Conservation (phyloP, 1,140 invertebrate genomes). For the Maniola jurtina region DNA sequence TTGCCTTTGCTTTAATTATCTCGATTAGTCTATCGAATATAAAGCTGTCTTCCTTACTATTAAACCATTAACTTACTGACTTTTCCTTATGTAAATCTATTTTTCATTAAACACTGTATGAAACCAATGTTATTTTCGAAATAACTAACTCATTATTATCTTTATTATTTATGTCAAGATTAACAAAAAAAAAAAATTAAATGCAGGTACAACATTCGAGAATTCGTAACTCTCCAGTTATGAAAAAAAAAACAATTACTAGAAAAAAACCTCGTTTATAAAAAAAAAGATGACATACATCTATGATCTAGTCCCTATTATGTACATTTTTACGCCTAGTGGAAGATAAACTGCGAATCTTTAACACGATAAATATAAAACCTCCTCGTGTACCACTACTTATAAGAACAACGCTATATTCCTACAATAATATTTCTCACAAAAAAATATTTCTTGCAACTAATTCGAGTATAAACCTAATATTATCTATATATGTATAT, state of each 20-base stretch:
- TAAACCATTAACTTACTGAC: constrained; percentile 69
- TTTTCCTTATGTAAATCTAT: constrained; percentile 65
- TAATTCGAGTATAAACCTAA: constrained; percentile 79
- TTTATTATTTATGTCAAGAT: constrained; percentile 76
- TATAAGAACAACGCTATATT: constrained; percentile 69
- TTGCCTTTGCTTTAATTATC: constrained; percentile 46
- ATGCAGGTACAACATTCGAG: constrained; percentile 80
- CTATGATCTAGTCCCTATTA: constrained; percentile 67
- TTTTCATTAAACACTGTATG: constrained; percentile 46
- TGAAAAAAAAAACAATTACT: constrained; percentile 72
- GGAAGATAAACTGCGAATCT: constrained; percentile 78
- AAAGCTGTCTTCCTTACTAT: constrained; percentile 72
- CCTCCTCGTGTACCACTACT: constrained; percentile 63
- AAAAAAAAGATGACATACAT: constrained; percentile 62
- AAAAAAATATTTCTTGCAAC: constrained; percentile 77
- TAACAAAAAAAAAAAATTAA: constrained; percentile 76
- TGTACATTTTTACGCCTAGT: constrained; percentile 69
- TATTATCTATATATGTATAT: constrained; percentile 68
- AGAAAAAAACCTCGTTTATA: constrained; percentile 70
- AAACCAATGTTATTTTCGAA: constrained; percentile 60
- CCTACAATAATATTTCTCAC: constrained; percentile 72
- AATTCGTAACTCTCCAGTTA: constrained; percentile 76
- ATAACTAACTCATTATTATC: constrained; percentile 68
- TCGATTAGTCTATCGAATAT: constrained; percentile 64
- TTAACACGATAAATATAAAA: constrained; percentile 72